Conservation (phyloP, 2,888 invertebrate genomes). For the Mantis religiosa region DNA sequence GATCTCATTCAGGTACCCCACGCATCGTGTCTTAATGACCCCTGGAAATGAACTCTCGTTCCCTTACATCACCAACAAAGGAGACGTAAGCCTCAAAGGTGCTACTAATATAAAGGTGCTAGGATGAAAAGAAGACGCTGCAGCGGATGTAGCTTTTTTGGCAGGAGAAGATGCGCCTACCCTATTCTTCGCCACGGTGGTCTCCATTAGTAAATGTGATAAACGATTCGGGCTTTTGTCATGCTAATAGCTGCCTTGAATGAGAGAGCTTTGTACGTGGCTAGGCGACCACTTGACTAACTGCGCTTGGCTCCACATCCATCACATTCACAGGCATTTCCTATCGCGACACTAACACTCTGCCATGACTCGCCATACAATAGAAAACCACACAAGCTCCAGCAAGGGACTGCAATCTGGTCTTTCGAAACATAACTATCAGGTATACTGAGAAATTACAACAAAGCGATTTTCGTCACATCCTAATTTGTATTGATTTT, state of each 20-base stretch:
- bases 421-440: too few relatives aligned
- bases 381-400: too few relatives aligned
- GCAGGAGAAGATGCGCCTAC: neutral
- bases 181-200: neutral
- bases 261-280: slow-evolving; percentile 18
- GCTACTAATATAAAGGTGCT: neutral
- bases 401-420: too few relatives aligned
- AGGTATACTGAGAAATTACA: too few relatives aligned
- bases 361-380: too few relatives aligned
- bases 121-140: neutral
- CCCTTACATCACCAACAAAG: neutral
- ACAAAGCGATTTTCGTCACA: too few relatives aligned
- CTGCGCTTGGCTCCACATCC: neutral
- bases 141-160: slow-evolving; percentile 1
- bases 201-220: slow-evolving; percentile 40
- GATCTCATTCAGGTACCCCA: neutral
- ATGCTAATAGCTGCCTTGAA: slow-evolving; percentile 32
- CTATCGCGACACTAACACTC: neutral
- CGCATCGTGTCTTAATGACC: neutral
- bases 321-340: neutral
- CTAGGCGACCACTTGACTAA: slow-evolving; percentile 2
- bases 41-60: neutral
- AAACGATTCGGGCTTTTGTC: slow-evolving; percentile 39
- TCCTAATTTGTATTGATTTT: too few relatives aligned
- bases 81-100: neutral